Percentiles rank a stretch among this genome's conserved stretches.
phyloP scores from a whole-genome alignment of 2,888 invertebrate genomes.

The Lycia hirtaria region DNA sequence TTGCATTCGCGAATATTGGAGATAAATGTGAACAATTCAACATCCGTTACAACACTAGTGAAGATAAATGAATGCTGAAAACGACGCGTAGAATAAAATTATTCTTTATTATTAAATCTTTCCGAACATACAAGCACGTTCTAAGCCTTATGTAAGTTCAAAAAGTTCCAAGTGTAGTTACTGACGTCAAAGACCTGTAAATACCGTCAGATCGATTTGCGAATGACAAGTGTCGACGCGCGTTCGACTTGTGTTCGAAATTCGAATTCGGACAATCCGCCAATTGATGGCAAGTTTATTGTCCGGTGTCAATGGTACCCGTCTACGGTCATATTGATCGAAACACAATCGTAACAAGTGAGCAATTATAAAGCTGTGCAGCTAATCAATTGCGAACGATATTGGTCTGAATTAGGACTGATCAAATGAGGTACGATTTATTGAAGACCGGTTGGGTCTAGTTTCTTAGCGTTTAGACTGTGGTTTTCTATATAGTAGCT shows the following conservation, averaged over 20 bases:
- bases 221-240: constrained; percentile 39
- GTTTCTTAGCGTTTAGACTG: background rate
- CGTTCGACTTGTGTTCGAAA: constrained; percentile 48
- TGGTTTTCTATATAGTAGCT: too few species aligned
- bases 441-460: constrained; percentile 5
- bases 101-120: too few species aligned
- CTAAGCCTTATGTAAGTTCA: too few species aligned
- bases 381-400: constrained; percentile 25
- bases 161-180: background rate
- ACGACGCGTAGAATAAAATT: constrained; percentile 14
- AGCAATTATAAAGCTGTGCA: constrained; percentile 25
- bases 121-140: too few species aligned
- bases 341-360: constrained; percentile 53
- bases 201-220: constrained; percentile 13
- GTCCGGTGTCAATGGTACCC: constrained; percentile 65
- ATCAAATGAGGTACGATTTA: constrained; percentile 16
- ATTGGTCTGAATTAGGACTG: constrained; percentile 30
- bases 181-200: constrained; percentile 11
- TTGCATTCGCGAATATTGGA: too few species aligned
- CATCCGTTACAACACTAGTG: too few species aligned
- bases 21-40: too few species aligned
- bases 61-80: constrained; percentile 1
- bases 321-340: constrained; percentile 59
- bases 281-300: constrained; percentile 72
- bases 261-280: constrained; percentile 54